phyloP scores from a whole-genome alignment of 2,888 invertebrate genomes.

The Drosophila pegasa region DNA sequence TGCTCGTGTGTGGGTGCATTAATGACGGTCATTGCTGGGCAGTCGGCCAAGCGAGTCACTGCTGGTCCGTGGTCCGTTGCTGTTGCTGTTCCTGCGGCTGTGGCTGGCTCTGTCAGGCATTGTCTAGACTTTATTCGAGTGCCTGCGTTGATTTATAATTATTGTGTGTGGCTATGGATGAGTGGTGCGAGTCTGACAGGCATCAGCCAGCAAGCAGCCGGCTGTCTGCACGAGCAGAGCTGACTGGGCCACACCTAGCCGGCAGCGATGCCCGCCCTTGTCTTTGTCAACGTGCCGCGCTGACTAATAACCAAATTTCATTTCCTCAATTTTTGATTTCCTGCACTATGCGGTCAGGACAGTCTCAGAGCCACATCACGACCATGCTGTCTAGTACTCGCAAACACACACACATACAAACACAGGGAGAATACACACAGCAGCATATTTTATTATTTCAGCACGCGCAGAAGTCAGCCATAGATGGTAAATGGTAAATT shows the following conservation, averaged over 20 bases:
- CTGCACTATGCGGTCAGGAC: conserved; percentile 66
- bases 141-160: conserved; percentile 75
- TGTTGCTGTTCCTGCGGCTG: conserved; percentile 42
- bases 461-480: conserved; percentile 70
- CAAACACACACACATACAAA: conserved; percentile 17
- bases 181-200: conserved; percentile 21
- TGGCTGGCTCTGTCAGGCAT: conserved; percentile 70
- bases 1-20: conserved; percentile 39
- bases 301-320: conserved; percentile 78
- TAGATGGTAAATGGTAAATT: conserved; percentile 64
- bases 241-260: conserved; percentile 55
- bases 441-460: conserved; percentile 75
- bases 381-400: conserved; percentile 12
- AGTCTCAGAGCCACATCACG: conserved; percentile 23
- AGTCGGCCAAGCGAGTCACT: conserved; percentile 48
- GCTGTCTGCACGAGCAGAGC: conserved; percentile 11
- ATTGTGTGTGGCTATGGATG: conserved; percentile 51
- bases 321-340: conserved; percentile 80
- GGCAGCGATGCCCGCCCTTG: conserved; percentile 6
- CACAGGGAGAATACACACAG: conserved; percentile 42
- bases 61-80: conserved; percentile 37
- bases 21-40: conserved; percentile 58
- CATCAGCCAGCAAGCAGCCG: conserved; percentile 23
- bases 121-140: conserved; percentile 74
- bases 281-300: conserved; percentile 58